These are phyloP conservation scores for Archips crataeganus DNA, from an alignment of 2,888 invertebrate species.

Conservation along the genomic window DNA sequence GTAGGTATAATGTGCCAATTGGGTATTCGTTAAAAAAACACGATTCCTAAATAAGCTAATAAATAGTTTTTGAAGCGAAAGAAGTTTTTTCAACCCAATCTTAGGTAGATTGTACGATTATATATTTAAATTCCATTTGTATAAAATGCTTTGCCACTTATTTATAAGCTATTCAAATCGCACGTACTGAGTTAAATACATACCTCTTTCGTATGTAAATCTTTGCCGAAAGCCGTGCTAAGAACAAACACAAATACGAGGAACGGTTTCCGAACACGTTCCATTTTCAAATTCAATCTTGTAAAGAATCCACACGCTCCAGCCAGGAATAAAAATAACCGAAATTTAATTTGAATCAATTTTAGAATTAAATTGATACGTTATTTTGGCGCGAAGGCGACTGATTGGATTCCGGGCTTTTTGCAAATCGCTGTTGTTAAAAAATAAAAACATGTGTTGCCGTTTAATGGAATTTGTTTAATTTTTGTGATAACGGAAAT, in stretches of 20 bases:
- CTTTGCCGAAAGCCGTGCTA: constrained; percentile 44
- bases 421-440: not conserved
- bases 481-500: not conserved
- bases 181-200: constrained; percentile 26
- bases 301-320: not conserved
- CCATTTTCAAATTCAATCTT: constrained; percentile 14
- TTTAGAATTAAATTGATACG: constrained; percentile 13
- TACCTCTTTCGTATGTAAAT: constrained; percentile 54
- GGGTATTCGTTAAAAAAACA: no score
- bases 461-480: not conserved
- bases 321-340: constrained; percentile 5
- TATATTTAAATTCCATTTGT: not conserved
- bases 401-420: constrained; percentile 6
- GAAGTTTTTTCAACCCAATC: no score
- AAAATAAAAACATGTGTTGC: not conserved
- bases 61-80: no score
- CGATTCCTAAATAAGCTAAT: no score
- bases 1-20: no score
- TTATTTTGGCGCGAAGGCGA: not conserved
- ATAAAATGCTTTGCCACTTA: not conserved
- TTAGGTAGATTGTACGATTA: no score
- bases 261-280: not conserved
- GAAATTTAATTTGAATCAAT: constrained; percentile 6
- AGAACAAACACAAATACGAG: constrained; percentile 12
- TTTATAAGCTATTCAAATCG: not conserved